These are phyloP conservation scores for Helleia helle DNA, from an alignment of 2,888 invertebrate genomes.

Conservation along the genomic window DNA sequence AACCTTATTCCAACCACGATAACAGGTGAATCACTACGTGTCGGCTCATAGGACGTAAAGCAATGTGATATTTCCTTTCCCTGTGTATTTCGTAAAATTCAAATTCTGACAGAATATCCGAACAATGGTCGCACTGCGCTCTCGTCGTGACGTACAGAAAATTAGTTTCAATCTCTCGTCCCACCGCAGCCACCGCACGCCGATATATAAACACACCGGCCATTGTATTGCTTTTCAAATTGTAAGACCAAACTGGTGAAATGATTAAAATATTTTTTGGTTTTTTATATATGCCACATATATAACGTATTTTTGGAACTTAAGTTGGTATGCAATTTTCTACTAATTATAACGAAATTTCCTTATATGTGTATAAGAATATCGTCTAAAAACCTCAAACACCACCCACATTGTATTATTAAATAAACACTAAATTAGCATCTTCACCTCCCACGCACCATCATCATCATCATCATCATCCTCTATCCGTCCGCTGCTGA, in stretches of 20 bases:
- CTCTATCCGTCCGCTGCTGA: too few relatives aligned
- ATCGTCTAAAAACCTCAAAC: too few relatives aligned
- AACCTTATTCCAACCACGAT: conserved; percentile 1
- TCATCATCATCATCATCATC: too few relatives aligned
- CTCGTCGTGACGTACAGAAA: conserved; percentile 50
- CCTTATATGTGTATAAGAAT: too few relatives aligned
- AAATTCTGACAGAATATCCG: conserved; percentile 36
- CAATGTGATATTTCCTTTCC: conserved; percentile 15
- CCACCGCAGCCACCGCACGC: conserved; percentile 41
- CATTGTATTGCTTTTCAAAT: conserved; percentile 16
- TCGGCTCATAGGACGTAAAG: conserved; percentile 15
- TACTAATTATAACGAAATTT: too few relatives aligned
- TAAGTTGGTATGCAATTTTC: too few relatives aligned
- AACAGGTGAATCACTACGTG: conserved; percentile 14
- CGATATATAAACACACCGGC: conserved; percentile 32
- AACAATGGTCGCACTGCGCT: conserved; percentile 28
- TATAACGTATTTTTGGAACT: too few relatives aligned
- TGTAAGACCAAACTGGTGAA: conserved; percentile 4
- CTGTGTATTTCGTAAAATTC: conserved; percentile 27
- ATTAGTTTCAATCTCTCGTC: conserved; percentile 54
- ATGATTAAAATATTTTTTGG: too few relatives aligned
- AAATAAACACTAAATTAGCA: too few relatives aligned
- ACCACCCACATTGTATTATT: too few relatives aligned
- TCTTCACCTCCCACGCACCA: too few relatives aligned
- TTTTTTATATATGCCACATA: too few relatives aligned